A percentile compares a stretch with the other conserved stretches of the same genome.
phyloP scores from a whole-genome alignment of 2,113 vertebrate species.

The Regulus satrapa region DNA sequence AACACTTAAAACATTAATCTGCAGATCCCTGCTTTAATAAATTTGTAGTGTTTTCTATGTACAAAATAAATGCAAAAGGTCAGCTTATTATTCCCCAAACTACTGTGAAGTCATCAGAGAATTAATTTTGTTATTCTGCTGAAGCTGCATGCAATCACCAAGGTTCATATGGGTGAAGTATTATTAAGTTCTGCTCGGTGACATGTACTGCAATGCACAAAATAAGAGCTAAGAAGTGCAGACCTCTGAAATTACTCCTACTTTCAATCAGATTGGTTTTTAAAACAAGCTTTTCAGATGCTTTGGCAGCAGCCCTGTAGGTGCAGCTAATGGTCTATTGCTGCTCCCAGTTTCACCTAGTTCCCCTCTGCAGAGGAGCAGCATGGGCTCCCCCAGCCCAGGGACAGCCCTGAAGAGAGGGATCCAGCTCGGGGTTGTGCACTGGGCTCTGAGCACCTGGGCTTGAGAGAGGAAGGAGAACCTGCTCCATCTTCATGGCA shows the following conservation, averaged over 20 bases:
- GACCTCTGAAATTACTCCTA: background rate
- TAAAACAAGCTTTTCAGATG: background rate
- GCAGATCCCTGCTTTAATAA: background rate
- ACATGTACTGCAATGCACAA: background rate
- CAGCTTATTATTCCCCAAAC: background rate
- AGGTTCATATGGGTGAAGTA: constrained; percentile 19
- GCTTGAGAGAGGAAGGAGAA: background rate
- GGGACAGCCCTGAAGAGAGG: rapidly evolving
- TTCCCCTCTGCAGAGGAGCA: background rate
- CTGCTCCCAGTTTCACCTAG: background rate
- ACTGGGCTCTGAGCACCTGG: background rate
- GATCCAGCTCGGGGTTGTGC: rapidly evolving
- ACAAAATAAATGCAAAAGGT: background rate
- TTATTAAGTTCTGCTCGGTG: constrained; percentile 32
- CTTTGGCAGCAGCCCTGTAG: background rate
- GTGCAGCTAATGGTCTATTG: background rate
- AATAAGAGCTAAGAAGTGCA: background rate
- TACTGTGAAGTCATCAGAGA: constrained; percentile 10
- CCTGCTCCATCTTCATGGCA: background rate
- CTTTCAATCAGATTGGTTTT: background rate
- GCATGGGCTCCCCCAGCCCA: rapidly evolving
- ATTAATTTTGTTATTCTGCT: constrained; percentile 43
- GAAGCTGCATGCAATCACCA: constrained; percentile 13
- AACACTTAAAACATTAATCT: background rate
- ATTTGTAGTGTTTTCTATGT: background rate